phyloP scores from a whole-genome alignment of 2,797 vertebrate species.

The Chromobotia macracanthus region DNA sequence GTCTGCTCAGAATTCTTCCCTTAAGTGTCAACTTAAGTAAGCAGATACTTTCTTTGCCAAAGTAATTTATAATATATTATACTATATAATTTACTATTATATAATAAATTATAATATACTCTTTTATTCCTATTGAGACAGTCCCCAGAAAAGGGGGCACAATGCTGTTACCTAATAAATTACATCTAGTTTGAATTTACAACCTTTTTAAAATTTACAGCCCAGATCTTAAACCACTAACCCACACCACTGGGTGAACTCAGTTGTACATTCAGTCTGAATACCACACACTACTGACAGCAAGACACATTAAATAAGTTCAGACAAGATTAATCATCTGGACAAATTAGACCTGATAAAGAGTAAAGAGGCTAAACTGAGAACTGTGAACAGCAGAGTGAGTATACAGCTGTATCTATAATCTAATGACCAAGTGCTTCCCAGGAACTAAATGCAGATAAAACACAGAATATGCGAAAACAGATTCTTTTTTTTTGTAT shows the following conservation, averaged over 20 bases:
- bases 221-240: constrained; percentile 1
- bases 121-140: background rate
- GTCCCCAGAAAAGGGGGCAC: background rate
- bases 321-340: background rate
- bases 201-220: background rate
- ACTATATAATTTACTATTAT: no score
- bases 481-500: background rate
- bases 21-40: no score
- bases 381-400: background rate
- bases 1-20: no score
- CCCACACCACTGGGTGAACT: background rate
- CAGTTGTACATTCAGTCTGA: background rate
- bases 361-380: background rate
- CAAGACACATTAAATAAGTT: background rate
- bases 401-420: background rate
- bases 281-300: background rate
- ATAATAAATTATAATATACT: no score
- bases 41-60: no score
- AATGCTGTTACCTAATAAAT: background rate
- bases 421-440: constrained; percentile 4
- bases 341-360: constrained; percentile 4
- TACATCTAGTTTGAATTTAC: background rate
- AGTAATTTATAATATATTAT: no score
- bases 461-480: background rate
- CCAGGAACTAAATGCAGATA: background rate